Evolutionary conservation across 1,140 invertebrate genomes (phyloP).

Genomic region (Pseudomyrmex cubaensis): DNA sequence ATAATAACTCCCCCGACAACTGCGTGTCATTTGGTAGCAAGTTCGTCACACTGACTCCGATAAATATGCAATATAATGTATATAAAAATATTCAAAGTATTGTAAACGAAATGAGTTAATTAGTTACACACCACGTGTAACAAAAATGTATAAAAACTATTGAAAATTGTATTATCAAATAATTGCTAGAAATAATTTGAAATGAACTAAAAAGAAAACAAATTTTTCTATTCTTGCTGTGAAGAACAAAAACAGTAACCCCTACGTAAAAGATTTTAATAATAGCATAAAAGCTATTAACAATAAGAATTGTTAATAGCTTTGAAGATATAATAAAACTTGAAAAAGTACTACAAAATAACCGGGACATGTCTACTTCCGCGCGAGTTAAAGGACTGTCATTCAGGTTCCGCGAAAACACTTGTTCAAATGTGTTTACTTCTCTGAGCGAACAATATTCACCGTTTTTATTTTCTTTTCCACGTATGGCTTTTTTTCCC

Average conservation of each 20-base stretch:
- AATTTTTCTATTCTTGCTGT: too few species aligned
- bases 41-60: not conserved
- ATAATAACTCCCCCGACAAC: constrained; percentile 31
- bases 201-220: too few species aligned
- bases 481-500: not conserved
- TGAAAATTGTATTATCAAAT: not conserved
- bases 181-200: too few species aligned
- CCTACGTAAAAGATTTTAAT: not conserved
- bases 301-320: too few species aligned
- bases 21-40: constrained; percentile 17
- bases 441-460: constrained; percentile 16
- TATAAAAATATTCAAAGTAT: not conserved
- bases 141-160: too few species aligned
- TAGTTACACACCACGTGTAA: not conserved
- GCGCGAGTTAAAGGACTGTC: constrained; percentile 2
- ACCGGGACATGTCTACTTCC: too few species aligned
- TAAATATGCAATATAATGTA: not conserved
- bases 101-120: not conserved
- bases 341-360: not conserved
- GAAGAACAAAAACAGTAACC: too few species aligned
- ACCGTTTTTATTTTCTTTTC: not conserved
- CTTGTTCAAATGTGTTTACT: constrained; percentile 44
- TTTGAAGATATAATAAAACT: too few species aligned
- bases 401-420: constrained; percentile 9
- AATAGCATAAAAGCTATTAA: not conserved